Evolutionary conservation across 2,113 vertebrate genomes (phyloP).

Genomic region (Coturnix japonica): DNA sequence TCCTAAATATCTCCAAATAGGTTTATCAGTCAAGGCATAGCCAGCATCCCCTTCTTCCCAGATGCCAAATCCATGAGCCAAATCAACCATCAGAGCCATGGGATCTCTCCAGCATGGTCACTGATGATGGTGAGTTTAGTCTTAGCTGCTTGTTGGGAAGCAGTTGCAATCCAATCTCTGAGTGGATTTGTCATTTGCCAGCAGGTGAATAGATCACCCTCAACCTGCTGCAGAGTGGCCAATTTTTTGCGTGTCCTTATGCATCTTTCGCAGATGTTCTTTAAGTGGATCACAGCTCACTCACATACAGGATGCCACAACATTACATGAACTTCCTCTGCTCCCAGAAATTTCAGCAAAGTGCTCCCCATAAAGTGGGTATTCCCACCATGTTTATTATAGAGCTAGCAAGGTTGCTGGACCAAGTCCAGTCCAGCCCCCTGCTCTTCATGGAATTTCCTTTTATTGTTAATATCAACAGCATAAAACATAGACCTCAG

Average conservation of each 20-base stretch:
- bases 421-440: conserved; percentile 20
- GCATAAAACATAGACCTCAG: not conserved
- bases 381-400: not conserved
- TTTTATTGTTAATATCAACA: conserved; percentile 57
- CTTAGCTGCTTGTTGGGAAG: not conserved
- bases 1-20: not conserved
- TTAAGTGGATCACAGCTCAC: rapidly evolving
- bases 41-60: not conserved
- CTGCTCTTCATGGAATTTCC: conserved; percentile 51
- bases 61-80: not conserved
- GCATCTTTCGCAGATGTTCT: conserved; percentile 55
- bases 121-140: not conserved
- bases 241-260: not conserved
- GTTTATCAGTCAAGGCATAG: not conserved
- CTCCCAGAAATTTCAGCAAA: not conserved
- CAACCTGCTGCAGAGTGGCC: not conserved
- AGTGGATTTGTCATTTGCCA: not conserved
- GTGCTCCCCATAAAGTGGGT: rapidly evolving
- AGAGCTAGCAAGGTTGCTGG: not conserved
- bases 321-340: conserved; percentile 41
- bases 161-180: not conserved
- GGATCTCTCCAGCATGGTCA: rapidly evolving
- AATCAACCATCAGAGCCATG: not conserved
- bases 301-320: not conserved
- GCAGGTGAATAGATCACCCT: not conserved